phyloP scores from a whole-genome alignment of 1,140 invertebrate genomes.

The Pantala flavescens region DNA sequence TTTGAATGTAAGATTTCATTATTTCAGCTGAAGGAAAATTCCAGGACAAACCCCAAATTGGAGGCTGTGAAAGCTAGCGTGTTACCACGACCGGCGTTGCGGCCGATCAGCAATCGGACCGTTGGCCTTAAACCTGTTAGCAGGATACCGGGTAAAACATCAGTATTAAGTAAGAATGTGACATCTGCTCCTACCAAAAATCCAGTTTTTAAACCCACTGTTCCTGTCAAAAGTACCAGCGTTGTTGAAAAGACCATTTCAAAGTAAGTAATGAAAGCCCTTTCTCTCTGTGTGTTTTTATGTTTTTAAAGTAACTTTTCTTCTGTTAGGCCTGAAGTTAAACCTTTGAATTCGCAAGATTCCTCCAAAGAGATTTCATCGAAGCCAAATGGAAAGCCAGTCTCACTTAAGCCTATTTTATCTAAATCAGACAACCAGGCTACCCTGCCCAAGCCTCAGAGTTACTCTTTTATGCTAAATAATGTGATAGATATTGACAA shows the following conservation, averaged over 20 bases:
- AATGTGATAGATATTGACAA: conserved; percentile 40
- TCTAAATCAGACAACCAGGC: background rate
- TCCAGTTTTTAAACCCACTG: background rate
- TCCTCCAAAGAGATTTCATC: background rate
- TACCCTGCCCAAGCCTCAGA: background rate
- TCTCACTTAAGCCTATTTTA: background rate
- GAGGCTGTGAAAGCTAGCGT: background rate
- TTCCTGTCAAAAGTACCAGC: background rate
- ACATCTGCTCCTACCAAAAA: too few species aligned
- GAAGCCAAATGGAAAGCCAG: background rate
- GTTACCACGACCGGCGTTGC: background rate
- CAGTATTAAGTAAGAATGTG: too few species aligned
- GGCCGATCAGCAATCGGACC: background rate
- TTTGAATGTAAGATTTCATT: background rate
- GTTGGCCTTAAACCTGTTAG: background rate
- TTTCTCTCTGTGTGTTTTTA: background rate
- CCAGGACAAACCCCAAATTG: background rate
- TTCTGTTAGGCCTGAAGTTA: background rate
- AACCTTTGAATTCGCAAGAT: background rate
- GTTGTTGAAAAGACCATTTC: background rate
- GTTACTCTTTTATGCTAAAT: background rate
- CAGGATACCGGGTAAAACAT: background rate
- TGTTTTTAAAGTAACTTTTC: background rate
- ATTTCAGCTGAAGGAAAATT: background rate
- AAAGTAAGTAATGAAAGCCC: background rate